phyloP scores from a whole-genome alignment of 1,140 invertebrate genomes.

The Maniola jurtina region DNA sequence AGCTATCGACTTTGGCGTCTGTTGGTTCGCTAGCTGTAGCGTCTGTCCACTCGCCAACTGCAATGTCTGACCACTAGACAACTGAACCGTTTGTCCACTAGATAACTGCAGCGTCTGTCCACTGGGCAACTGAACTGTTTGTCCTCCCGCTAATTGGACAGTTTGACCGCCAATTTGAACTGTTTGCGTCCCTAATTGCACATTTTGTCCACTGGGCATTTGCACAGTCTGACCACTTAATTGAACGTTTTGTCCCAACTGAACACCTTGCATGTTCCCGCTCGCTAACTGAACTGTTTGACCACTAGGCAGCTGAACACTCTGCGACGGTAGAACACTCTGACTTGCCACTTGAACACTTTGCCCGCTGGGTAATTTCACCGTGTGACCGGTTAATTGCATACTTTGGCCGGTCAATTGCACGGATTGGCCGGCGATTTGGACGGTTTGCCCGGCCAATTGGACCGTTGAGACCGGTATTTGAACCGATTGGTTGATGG shows the following conservation, averaged over 20 bases:
- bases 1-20: conserved; percentile 52
- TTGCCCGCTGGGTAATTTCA: conserved; percentile 66
- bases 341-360: conserved; percentile 70
- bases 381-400: conserved; percentile 64
- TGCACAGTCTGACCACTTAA: conserved; percentile 56
- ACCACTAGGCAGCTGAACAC: conserved; percentile 60
- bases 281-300: conserved; percentile 63
- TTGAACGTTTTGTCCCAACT: conserved; percentile 55
- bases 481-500: conserved; percentile 43
- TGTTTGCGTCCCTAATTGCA: conserved; percentile 50
- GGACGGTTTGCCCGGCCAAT: conserved; percentile 62
- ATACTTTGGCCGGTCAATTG: conserved; percentile 63
- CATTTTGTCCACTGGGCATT: conserved; percentile 56
- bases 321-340: conserved; percentile 55
- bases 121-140: conserved; percentile 59
- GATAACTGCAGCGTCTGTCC: conserved; percentile 63
- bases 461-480: conserved; percentile 65
- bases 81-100: conserved; percentile 57
- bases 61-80: conserved; percentile 61
- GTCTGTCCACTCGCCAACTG: conserved; percentile 60
- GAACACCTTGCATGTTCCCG: conserved; percentile 59
- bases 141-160: conserved; percentile 56
- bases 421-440: conserved; percentile 61
- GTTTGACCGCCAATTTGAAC: conserved; percentile 62
- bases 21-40: conserved; percentile 56